These are phyloP conservation scores for Lophotis ruficrista DNA, from an alignment of 2,113 vertebrate species.

Conservation along the genomic window DNA sequence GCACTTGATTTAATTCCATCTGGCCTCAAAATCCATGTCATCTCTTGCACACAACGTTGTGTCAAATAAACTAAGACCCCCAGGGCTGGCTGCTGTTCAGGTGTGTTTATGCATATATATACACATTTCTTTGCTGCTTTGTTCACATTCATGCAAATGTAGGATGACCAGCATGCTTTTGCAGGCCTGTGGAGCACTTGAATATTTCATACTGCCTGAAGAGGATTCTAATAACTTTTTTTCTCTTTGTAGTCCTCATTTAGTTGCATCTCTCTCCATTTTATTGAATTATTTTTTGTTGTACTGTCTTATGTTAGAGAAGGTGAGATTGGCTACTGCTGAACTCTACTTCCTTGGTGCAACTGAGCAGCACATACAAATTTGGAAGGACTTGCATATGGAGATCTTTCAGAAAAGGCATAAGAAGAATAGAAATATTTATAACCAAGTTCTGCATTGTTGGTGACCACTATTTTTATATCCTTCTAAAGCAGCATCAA, in stretches of 20 bases:
- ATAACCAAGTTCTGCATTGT: background rate
- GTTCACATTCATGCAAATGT: background rate
- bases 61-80: background rate
- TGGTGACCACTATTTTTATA: background rate
- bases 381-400: background rate
- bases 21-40: background rate
- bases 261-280: background rate
- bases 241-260: background rate
- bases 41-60: background rate
- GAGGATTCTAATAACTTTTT: background rate
- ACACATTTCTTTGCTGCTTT: background rate
- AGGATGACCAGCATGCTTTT: background rate
- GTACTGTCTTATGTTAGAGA: background rate
- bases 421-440: background rate
- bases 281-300: background rate
- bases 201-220: background rate
- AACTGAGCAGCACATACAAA: background rate
- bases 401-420: background rate
- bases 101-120: background rate
- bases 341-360: background rate
- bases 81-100: background rate
- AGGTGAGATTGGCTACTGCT: background rate
- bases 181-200: background rate
- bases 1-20: conserved; percentile 8
- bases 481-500: background rate